These are phyloP conservation scores for Axea sp. DNA, from an alignment of 2,888 invertebrate species.

Conservation along the genomic window DNA sequence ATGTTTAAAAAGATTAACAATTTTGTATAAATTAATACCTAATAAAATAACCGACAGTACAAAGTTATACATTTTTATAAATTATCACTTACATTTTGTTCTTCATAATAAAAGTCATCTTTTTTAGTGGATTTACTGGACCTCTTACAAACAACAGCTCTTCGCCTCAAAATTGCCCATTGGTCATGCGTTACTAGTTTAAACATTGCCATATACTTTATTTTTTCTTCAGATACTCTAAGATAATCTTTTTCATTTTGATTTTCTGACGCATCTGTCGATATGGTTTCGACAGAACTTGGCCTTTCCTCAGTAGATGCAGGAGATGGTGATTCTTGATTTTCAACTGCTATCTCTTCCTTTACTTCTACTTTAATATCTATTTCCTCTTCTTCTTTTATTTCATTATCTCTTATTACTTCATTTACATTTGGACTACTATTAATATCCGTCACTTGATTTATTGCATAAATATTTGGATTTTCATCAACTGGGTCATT, in stretches of 20 bases:
- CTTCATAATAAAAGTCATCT: slow-evolving; percentile 46
- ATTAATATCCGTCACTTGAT: too few species aligned
- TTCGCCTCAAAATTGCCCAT: slow-evolving; percentile 57
- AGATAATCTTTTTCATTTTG: slow-evolving; percentile 65
- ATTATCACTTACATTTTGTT: slow-evolving; percentile 27
- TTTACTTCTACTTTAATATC: slow-evolving; percentile 13
- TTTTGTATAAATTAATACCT: too few species aligned
- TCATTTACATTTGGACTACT: too few species aligned
- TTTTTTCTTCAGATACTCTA: slow-evolving; percentile 41
- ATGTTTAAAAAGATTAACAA: too few species aligned
- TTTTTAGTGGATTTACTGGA: slow-evolving; percentile 80
- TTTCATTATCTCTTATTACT: too few species aligned
- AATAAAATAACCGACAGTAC: too few species aligned
- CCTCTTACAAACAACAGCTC: slow-evolving; percentile 78
- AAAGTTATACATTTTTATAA: neutral
- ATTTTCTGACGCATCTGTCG: slow-evolving; percentile 72
- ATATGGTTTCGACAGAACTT: slow-evolving; percentile 71
- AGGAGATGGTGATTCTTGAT: slow-evolving; percentile 22
- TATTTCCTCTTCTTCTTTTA: too few species aligned
- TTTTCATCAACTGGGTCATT: too few species aligned
- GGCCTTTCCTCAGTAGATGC: slow-evolving; percentile 65
- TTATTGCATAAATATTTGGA: too few species aligned
- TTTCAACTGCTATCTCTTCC: slow-evolving; percentile 24
- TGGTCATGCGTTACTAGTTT: slow-evolving; percentile 74
- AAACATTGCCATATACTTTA: slow-evolving; percentile 45